Base-by-base conservation (phyloP, 2,113 vertebrate genomes). In the Cyrtonyx montezumae region DNA sequence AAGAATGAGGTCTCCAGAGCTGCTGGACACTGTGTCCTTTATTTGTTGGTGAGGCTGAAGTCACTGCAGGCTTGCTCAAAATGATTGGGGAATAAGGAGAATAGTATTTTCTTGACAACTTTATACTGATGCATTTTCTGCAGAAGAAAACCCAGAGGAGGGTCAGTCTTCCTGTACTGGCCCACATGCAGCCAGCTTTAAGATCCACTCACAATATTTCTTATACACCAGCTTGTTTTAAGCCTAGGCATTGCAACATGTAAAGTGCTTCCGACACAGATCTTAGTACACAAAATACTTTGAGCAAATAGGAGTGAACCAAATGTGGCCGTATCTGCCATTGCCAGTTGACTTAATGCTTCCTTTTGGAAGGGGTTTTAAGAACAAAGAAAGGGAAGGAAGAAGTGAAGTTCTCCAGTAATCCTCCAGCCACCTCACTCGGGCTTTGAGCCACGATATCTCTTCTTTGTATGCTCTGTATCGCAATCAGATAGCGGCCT, bases 401-500 rank as follows among this genome's bases (percentile, higher is more conserved):
- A 90, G 62, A 91, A 0, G 0, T 20, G 23, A 90, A 74, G 14
- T 13, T 94, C 55, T 81, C 34, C 81, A 68, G 36, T 67, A 85
- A 51, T 83, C 45, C 66, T 45, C 34, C 51, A 81, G 51, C 90
- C 61, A 36, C 48, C 43, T 67, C 65, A 59, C 61, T 79, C n/a
- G 56, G 84, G 63, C 65, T 61, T 53, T 66, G 56, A 93, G 30
- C 69, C 71, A 36, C 62, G 78, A 87, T 84, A 83, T 84, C 69
- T 53, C 59, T 76, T 65, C 80, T 62, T 53, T 92, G 62, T 34
- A 2, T 53, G 80, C 32, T 43, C 75, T 56, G 85, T 96, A 95
- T 96, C 91, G 0, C 49, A 78, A 86, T 90, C 87, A 95, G 93
- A 93, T 95, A 88, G 71, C 32, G 56, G 40, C 83, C 63, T 70